Conservation (phyloP, 2,888 invertebrate species). For the Phymatocera aterrima region DNA sequence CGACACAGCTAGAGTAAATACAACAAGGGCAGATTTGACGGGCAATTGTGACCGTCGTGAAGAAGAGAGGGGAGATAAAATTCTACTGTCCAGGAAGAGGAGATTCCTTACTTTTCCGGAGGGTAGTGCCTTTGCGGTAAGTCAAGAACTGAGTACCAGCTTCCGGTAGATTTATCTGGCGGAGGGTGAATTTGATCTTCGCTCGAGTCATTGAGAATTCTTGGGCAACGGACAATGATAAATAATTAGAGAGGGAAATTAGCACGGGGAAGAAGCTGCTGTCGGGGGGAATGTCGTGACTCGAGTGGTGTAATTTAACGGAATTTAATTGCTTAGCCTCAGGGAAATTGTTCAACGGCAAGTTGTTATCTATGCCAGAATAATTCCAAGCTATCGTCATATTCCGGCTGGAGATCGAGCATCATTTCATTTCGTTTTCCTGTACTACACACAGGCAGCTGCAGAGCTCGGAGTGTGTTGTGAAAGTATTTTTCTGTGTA, state of each 20-base stretch:
- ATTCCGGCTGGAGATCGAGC: neutral
- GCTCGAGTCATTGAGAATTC: constrained; percentile 33
- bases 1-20: neutral
- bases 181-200: constrained; percentile 23
- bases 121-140: constrained; percentile 74
- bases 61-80: constrained; percentile 4
- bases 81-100: constrained; percentile 65
- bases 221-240: constrained; percentile 33
- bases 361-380: constrained; percentile 21
- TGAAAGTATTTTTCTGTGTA: neutral
- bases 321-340: constrained; percentile 25
- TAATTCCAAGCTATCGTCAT: neutral
- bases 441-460: too few species aligned
- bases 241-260: constrained; percentile 41
- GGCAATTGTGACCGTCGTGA: constrained; percentile 4
- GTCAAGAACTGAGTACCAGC: constrained; percentile 49
- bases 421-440: neutral
- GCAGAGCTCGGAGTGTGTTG: too few species aligned
- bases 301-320: constrained; percentile 20
- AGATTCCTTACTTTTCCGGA: constrained; percentile 73
- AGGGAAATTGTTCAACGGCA: constrained; percentile 33
- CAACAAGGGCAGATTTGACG: neutral
- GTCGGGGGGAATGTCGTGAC: neutral
- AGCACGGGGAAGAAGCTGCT: constrained; percentile 6
- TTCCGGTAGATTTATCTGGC: constrained; percentile 6